Base-by-base conservation (phyloP, 2,888 invertebrate genomes). In the Conomelus anceps region DNA sequence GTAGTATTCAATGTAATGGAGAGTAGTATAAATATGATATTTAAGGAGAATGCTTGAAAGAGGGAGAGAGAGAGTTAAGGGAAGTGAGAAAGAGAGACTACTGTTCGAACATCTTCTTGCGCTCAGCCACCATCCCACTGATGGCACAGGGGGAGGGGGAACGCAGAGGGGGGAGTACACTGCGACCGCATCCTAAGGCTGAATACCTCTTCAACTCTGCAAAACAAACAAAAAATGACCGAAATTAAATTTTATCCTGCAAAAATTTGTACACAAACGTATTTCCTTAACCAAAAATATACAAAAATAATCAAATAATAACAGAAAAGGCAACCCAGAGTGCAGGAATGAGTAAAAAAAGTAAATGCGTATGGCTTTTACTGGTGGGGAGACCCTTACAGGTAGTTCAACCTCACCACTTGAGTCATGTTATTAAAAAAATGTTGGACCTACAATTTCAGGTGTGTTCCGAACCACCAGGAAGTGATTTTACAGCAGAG, bases 101-200 rank as follows among this genome's bases (percentile, higher is more conserved):
- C 85, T 90, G 94, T 93, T 96, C 95, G 94, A 96, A 96, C 93
- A 95, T 94, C 93, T 95, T 95, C 94, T 95, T 95, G 93, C 95
- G 94, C 94, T 96, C 96, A 92, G 96, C 96, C 94, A 96, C 96
- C 95, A 96, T 95, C 93, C 96, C 96, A 93, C 94, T 94, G 92
- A 95, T 94, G 26, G 91, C 90, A 90, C 91, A 91, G 90, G 91
- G 91, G 89, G 92, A 91, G 91, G 92, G 92, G 90, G 92, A 92
- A 90, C 91, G 91, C 88, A 92, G 91, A 88, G 91, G 91, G 88
- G 91, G 90, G 87, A 91, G 90, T 84, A 88, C 29, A 20, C 85
- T 88, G 22, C 88, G 88, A 24, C 90, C 91, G 87, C 90, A 93
- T 92, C 93, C 92, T 92, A 93, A 92, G 91, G 92, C 92, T 92